Conservation (phyloP, 2,797 vertebrate genomes). For the Triplophysa yarkandensis region DNA sequence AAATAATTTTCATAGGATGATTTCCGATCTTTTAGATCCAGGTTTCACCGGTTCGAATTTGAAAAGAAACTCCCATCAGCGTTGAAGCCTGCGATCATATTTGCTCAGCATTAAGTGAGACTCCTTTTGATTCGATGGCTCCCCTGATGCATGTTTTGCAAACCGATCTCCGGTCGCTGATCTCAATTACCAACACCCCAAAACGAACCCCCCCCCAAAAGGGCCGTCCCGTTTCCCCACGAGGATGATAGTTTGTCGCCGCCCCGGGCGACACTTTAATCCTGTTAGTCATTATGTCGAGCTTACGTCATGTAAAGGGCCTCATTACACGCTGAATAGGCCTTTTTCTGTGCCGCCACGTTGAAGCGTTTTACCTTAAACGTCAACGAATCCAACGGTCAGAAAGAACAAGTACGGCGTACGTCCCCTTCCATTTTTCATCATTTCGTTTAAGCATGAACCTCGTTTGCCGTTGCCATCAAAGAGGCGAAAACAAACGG, state of each 20-base stretch:
- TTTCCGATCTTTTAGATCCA: no score
- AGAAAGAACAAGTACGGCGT: neutral
- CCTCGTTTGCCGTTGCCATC: neutral
- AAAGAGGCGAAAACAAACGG: neutral
- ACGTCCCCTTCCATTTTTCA: no score
- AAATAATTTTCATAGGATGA: no score
- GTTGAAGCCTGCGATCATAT: neutral
- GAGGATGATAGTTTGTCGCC: neutral
- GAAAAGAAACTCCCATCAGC: neutral
- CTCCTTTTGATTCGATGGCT: neutral
- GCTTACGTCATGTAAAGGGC: constrained; percentile 65
- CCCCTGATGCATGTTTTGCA: constrained; percentile 14
- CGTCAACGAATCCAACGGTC: no score
- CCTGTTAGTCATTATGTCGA: constrained; percentile 66
- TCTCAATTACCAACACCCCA: constrained; percentile 11
- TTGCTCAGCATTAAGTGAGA: neutral
- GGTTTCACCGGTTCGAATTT: no score
- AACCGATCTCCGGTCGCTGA: constrained; percentile 1
- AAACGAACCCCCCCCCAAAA: constrained; percentile 39
- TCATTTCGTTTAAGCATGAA: neutral
- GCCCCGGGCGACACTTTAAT: constrained; percentile 53
- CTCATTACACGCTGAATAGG: constrained; percentile 76
- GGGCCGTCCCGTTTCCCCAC: constrained; percentile 12
- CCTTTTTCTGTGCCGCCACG: constrained; percentile 71
- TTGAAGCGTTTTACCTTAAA: constrained; percentile 70